Evolutionary conservation across 2,888 invertebrate genomes (phyloP).

Genomic region (Spatulosminthurus flaviceps): DNA sequence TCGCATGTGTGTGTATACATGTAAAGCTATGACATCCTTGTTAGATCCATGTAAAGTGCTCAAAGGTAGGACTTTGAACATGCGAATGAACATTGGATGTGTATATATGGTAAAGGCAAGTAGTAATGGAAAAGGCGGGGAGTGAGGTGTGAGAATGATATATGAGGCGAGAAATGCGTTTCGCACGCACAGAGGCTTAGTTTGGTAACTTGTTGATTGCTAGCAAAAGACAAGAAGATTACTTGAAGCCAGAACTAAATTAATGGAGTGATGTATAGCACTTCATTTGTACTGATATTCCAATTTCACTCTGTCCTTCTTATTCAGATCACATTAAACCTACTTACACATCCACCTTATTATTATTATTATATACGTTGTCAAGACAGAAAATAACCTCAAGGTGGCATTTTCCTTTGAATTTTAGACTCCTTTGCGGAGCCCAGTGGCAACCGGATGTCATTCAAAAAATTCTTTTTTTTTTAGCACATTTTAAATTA

Average conservation of each 20-base stretch:
- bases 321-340: neutral
- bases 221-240: slow-evolving; percentile 47
- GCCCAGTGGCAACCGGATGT: no score
- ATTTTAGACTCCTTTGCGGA: no score
- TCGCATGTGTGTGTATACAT: no score
- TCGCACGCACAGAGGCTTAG: slow-evolving; percentile 49
- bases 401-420: no score
- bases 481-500: no score
- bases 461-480: no score
- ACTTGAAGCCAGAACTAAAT: slow-evolving; percentile 45
- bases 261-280: slow-evolving; percentile 47
- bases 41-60: neutral
- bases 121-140: slow-evolving; percentile 45
- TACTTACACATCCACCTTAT: neutral
- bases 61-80: neutral
- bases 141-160: slow-evolving; percentile 52
- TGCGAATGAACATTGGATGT: neutral
- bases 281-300: slow-evolving; percentile 44
- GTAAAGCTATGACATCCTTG: no score
- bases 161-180: slow-evolving; percentile 54
- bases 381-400: no score
- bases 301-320: neutral
- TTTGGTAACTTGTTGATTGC: slow-evolving; percentile 50
- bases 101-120: neutral
- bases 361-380: no score